phyloP scores from a whole-genome alignment of 2,113 vertebrate genomes.

The Scartelaos histophorus region DNA sequence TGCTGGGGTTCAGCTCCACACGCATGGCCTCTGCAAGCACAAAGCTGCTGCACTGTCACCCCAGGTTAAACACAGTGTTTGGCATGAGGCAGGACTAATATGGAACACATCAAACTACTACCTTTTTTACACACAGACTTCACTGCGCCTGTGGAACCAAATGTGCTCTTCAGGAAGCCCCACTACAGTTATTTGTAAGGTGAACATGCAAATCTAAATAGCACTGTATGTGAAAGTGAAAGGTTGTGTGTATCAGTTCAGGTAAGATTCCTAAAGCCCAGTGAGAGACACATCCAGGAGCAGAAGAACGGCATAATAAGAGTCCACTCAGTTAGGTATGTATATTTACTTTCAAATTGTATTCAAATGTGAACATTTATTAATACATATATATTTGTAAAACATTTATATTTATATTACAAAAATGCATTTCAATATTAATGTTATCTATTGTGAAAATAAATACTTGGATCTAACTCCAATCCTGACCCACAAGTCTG shows the following conservation, averaged over 20 bases:
- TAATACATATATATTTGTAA: background rate
- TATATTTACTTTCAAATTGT: background rate
- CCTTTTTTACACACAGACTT: background rate
- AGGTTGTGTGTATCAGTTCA: background rate
- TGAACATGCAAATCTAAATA: background rate
- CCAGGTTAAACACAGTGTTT: slow-evolving; percentile 48
- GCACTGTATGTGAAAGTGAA: background rate
- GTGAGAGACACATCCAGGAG: too few species aligned
- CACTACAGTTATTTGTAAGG: background rate
- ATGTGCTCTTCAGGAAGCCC: background rate
- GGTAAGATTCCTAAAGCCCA: too few species aligned
- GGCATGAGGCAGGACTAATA: slow-evolving; percentile 19
- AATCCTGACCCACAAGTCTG: background rate
- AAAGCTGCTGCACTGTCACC: slow-evolving; percentile 72
- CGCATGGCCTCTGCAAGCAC: slow-evolving; percentile 87
- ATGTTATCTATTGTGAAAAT: background rate
- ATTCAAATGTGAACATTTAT: background rate
- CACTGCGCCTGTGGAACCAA: background rate
- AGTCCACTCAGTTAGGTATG: too few species aligned
- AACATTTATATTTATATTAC: background rate
- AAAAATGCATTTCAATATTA: background rate
- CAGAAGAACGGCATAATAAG: too few species aligned
- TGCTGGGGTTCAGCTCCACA: slow-evolving; percentile 88
- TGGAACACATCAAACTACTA: background rate
- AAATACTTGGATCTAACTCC: background rate